Base-by-base conservation (phyloP, 2,888 invertebrate genomes). In the Hemaris fuciformis region DNA sequence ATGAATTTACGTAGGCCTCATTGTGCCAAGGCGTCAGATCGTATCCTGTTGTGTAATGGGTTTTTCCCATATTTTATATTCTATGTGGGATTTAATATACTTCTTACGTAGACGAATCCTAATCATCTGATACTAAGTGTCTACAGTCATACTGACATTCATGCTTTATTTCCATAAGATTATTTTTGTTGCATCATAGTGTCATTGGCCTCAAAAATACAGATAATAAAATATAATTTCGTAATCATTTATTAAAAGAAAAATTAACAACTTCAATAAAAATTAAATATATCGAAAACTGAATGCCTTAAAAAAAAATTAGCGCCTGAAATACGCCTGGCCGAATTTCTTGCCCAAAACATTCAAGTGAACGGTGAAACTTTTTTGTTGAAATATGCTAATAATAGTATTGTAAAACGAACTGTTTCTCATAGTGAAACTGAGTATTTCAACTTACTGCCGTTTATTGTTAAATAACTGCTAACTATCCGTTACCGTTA, bases 331-430 rank as follows among this genome's bases (percentile, higher is more conserved):
- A 13, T 6, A 23, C 13, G n/a, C 25, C n/a, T 23, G 15, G 0
- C 48, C 6, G 7, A 27, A 15, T 48, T 15, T 27, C n/a, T n/a
- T 8, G 25, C 7, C 20, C 18, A 13, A 20, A 20, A 8, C 20
- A 20, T 18, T 18, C 18, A 43, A 48, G 27, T 25, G 7, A 27
- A 25, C 64, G 66, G 72, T 68, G 69, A 75, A 75, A 75, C 68
- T 62, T 69, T 68, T 70, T 63, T 66, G 62, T 67, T 64, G 61
- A 70, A 69, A 69, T 67, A 45, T 27, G 43, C 45, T 64, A 64
- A 60, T 69, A 71, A 81, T 83, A 76, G 76, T 79, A 76, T 73
- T 80, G 80, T 70, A 80, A 81, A 83, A 79, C 79, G 74, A 74
- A 72, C 67, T 74, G 75, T 77, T 76, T 78, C 77, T 73, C 60